Percentiles rank a stretch among this genome's conserved stretches.
Conservation (phyloP, 2,797 vertebrate genomes). For the Sebastes hubbsi region DNA sequence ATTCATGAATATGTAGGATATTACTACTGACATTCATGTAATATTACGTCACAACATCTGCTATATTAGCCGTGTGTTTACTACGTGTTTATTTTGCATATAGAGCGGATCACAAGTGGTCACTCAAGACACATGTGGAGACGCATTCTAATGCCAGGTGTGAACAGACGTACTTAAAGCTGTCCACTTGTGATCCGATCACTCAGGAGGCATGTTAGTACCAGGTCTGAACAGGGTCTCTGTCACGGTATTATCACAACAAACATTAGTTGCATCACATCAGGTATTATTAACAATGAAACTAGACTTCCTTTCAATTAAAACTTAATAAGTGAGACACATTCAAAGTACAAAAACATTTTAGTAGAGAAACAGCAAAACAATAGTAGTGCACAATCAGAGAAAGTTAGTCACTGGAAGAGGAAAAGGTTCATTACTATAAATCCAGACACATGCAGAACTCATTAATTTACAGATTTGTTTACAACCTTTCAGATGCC, state of each 20-base stretch:
- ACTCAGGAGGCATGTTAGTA: too few relatives aligned
- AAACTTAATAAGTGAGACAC: not conserved
- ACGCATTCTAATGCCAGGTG: too few relatives aligned
- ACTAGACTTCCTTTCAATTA: not conserved
- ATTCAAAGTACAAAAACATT: not conserved
- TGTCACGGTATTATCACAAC: not conserved
- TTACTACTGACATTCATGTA: too few relatives aligned
- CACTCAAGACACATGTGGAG: too few relatives aligned
- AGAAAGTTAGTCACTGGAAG: slow-evolving; percentile 46
- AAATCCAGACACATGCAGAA: slow-evolving; percentile 40
- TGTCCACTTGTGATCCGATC: too few relatives aligned
- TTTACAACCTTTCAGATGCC: not conserved
- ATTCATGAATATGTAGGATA: too few relatives aligned
- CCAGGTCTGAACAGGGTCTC: too few relatives aligned
- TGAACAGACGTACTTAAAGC: too few relatives aligned
- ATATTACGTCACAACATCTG: too few relatives aligned
- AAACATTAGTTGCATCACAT: not conserved
- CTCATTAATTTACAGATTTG: slow-evolving; percentile 8
- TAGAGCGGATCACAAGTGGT: too few relatives aligned
- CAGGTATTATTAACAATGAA: not conserved
- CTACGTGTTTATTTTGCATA: too few relatives aligned
- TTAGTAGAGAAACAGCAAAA: not conserved
- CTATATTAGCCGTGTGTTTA: too few relatives aligned
- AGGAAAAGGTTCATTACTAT: slow-evolving; percentile 1
- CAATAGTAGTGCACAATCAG: not conserved